Evolutionary conservation across 2,797 vertebrate genomes (phyloP).

Genomic region (Netta rufina): DNA sequence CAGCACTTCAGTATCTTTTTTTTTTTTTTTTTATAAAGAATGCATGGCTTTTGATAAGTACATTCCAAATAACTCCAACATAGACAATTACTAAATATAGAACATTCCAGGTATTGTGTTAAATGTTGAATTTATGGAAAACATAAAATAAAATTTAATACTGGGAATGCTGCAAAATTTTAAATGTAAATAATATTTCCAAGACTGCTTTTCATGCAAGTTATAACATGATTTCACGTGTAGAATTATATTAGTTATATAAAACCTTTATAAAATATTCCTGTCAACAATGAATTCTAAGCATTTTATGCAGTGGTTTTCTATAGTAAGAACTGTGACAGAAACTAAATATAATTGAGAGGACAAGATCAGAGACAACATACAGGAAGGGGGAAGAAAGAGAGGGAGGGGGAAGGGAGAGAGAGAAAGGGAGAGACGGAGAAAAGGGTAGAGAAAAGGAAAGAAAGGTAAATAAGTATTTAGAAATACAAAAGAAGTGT

Average conservation of each 20-base stretch:
- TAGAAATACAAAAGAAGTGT: background rate
- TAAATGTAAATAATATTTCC: background rate
- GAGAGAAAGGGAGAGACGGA: too few relatives aligned
- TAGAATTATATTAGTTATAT: background rate
- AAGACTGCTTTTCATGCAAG: background rate
- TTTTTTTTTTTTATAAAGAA: background rate
- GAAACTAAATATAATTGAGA: constrained; percentile 1
- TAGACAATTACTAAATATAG: background rate
- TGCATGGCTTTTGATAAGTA: background rate
- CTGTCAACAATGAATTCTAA: background rate
- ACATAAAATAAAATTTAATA: background rate
- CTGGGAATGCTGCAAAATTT: background rate
- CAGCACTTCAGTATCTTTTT: background rate
- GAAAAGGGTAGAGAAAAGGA: background rate
- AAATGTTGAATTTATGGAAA: background rate
- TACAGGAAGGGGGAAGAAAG: background rate
- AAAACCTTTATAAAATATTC: background rate
- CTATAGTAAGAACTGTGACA: background rate
- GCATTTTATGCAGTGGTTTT: background rate
- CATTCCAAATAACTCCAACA: background rate
- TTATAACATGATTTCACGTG: background rate
- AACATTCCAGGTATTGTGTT: rapidly evolving
- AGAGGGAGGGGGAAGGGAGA: background rate
- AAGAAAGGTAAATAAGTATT: background rate
- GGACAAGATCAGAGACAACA: background rate